phyloP scores from a whole-genome alignment of 2,888 invertebrate species.

The Tetheella fluctuosa region DNA sequence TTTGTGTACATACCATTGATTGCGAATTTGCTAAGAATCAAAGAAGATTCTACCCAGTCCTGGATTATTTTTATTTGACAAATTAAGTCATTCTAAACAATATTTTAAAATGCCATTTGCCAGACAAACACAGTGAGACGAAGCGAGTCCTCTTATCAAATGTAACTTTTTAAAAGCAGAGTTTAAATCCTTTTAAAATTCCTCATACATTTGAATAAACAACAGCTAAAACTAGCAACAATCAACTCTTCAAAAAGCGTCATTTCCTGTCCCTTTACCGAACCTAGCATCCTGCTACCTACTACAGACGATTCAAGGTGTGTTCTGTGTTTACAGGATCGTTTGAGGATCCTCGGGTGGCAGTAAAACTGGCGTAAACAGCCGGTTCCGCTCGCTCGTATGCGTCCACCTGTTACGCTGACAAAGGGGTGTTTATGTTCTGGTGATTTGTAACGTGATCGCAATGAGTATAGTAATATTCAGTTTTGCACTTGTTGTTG shows the following conservation, averaged over 20 bases:
- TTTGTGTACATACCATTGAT: too few species aligned
- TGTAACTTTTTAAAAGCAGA: neutral
- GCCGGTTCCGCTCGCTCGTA: constrained; percentile 67
- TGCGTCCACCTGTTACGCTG: constrained; percentile 63
- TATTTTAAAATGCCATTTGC: too few species aligned
- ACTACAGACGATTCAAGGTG: constrained; percentile 35
- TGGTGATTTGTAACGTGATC: neutral
- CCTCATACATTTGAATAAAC: neutral
- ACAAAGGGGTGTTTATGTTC: constrained; percentile 8
- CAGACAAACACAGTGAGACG: neutral
- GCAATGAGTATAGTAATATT: neutral
- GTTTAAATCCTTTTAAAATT: neutral
- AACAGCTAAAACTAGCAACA: neutral
- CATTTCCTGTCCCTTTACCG: constrained; percentile 13
- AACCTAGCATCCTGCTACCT: constrained; percentile 21
- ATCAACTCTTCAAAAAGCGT: neutral
- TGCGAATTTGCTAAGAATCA: too few species aligned
- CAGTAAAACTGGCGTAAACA: constrained; percentile 70
- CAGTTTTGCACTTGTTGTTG: neutral
- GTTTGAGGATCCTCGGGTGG: constrained; percentile 18
- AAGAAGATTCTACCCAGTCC: too few species aligned
- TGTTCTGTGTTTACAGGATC: constrained; percentile 41
- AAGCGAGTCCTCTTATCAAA: neutral
- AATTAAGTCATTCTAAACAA: too few species aligned
- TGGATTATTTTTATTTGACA: too few species aligned